Percentiles rank a stretch among this genome's conserved stretches.
phyloP scores from a whole-genome alignment of 2,888 invertebrate species.

The Amphipoea lucens region DNA sequence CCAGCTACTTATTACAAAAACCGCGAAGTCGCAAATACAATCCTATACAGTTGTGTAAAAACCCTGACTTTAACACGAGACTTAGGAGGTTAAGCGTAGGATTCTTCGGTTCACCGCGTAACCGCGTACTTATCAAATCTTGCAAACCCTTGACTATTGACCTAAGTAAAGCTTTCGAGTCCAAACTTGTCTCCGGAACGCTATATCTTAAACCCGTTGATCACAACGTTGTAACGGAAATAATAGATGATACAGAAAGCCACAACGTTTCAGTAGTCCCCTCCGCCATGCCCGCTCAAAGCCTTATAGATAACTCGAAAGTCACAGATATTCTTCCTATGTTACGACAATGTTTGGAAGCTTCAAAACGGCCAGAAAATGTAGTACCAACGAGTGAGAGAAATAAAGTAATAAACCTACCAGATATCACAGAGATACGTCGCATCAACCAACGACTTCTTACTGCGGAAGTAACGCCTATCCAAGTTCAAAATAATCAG shows the following conservation, averaged over 20 bases:
- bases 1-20: slow-evolving; percentile 81
- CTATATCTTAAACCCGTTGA: slow-evolving; percentile 73
- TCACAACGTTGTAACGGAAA: slow-evolving; percentile 38
- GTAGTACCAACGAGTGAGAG: slow-evolving; percentile 68
- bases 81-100: slow-evolving; percentile 81
- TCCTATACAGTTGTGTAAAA: slow-evolving; percentile 83
- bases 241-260: slow-evolving; percentile 43
- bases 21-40: slow-evolving; percentile 80
- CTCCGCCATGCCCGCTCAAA: slow-evolving; percentile 76
- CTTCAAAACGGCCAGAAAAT: slow-evolving; percentile 23
- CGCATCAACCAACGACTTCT: slow-evolving; percentile 80
- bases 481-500: slow-evolving; percentile 64
- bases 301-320: slow-evolving; percentile 73
- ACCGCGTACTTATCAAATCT: slow-evolving; percentile 77
- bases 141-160: slow-evolving; percentile 85
- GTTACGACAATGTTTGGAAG: slow-evolving; percentile 12
- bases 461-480: slow-evolving; percentile 82
- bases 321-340: slow-evolving; percentile 44
- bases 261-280: slow-evolving; percentile 72
- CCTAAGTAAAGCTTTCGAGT: slow-evolving; percentile 82
- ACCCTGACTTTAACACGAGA: slow-evolving; percentile 86
- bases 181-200: slow-evolving; percentile 77
- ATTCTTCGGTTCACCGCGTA: slow-evolving; percentile 79
- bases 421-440: slow-evolving; percentile 79
- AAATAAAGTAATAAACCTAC: slow-evolving; percentile 79